Evolutionary conservation across 2,888 invertebrate species (phyloP), one percentile per base, ranked within the genome.

Genomic region (Drosophila anomelani): DNA sequence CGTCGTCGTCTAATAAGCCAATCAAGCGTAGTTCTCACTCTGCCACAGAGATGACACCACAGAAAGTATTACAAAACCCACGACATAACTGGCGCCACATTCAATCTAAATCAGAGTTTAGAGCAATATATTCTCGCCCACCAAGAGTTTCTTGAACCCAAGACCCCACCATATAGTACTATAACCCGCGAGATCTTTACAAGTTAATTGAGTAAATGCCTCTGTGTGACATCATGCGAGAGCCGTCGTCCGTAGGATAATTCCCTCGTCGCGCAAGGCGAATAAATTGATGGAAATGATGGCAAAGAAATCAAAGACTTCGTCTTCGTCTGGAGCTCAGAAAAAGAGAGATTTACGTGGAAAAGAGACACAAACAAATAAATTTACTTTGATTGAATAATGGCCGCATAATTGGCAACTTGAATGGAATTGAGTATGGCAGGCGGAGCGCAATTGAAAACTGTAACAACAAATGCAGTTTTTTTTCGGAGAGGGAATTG

Each of bases 361-460:
- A 88, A 86, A 77, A 84, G 84, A 86, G 91, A 92, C 91, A 92
- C 91, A 92, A 92, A 92, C 92, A 92, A 92, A 92, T 92, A 92
- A 92, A 92, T 92, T 92, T 92, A 91, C 84, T 90, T 91, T 92
- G 91, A 92, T 92, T 92, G 91, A 89, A 92, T 92, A 92, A 92
- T 92, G 91, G 90, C 76, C 87, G 76, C 91, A 90, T 92, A 92
- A 92, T 92, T 92, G 92, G 92, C 92, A 92, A 91, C 90, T 91
- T 92, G 92, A 92, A 92, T 92, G 92, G 91, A 92, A 92, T 92
- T 92, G 92, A 92, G 92, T 92, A 92, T 36, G 51, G 92, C 91
- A 91, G 91, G 92, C 92, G 92, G 91, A 92, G 91, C 91, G 89
- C 85, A 91, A 66, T 63, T 72, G 72, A 76, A 75, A 80, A 78